A percentile compares a stretch with the other conserved stretches of the same genome.
These are phyloP conservation scores for Zaprionus africanus DNA, from an alignment of 1,140 invertebrate species.

Conservation along the genomic window DNA sequence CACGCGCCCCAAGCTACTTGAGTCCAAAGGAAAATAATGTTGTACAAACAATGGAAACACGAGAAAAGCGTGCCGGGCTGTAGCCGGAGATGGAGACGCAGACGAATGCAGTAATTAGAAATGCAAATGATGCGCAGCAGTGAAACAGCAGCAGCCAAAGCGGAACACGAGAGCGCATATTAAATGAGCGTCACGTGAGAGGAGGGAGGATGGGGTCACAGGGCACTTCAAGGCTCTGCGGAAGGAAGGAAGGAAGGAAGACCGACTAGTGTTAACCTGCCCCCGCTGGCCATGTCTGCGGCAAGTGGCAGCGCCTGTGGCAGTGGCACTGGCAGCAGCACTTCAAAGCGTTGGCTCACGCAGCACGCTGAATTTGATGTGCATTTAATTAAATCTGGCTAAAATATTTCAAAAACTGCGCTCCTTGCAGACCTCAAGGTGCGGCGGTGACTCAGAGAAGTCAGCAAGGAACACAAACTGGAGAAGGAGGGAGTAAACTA, in stretches of 20 bases:
- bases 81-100: neutral
- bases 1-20: constrained; percentile 22
- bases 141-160: constrained; percentile 18
- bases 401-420: constrained; percentile 10
- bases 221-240: constrained; percentile 11
- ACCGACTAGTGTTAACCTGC: constrained; percentile 6
- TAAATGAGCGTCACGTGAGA: constrained; percentile 42
- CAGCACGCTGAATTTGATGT: constrained; percentile 36
- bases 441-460: neutral
- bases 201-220: neutral
- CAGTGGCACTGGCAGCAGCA: constrained; percentile 2
- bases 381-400: constrained; percentile 43
- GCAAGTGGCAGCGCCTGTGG: constrained; percentile 1
- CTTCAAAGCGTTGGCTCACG: constrained; percentile 32
- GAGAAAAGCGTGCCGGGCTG: neutral
- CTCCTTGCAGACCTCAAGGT: neutral
- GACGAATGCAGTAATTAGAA: constrained; percentile 52
- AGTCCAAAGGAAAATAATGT: constrained; percentile 29
- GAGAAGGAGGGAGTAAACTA: neutral
- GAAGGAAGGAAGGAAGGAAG: neutral
- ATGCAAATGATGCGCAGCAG: constrained; percentile 52
- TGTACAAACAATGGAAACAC: constrained; percentile 34
- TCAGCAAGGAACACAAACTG: neutral
- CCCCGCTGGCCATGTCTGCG: constrained; percentile 1
- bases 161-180: constrained; percentile 37